Evolutionary conservation across 2,113 vertebrate species (phyloP), one percentile per base, ranked within the genome.

Genomic region (Poeciliopsis prolifica): DNA sequence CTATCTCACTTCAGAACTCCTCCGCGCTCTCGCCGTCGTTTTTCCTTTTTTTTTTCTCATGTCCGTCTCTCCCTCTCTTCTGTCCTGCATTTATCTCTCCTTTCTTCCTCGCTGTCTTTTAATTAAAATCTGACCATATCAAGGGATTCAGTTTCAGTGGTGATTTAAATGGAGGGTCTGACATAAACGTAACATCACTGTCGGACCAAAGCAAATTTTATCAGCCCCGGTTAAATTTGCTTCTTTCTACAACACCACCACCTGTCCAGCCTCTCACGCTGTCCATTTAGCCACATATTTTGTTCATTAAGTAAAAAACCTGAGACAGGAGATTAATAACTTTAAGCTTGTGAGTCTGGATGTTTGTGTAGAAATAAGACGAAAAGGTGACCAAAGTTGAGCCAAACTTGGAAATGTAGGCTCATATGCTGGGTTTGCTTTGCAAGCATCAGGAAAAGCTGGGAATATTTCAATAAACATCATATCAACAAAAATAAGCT

Each of bases 111-210:
- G 10, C 51, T 6, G 65, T 72, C 83, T 91, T 85, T 91, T 75
- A 92, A 93, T 94, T 93, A 93, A 92, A 92, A 87, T 82, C 80
- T 81, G 68, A 84, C 78, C 64, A 70, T 89, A 89, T 90, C 82
- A 80, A 80, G 83, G 81, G 90, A 85, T 87, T 89, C 75, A 61
- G 80, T 87, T 83, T 73, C 80, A 79, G 79, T 65, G 80, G 82
- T 91, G 90, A 89, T 91, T 92, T 91, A 89, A 93, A 85, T 65
- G 63, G 74, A 81, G 85, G 70, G 72, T 77, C 83, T 88, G 90
- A 91, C 89, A 88, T 86, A 80, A 90, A 86, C 71, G 68, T 80
- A 86, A 87, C 88, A 88, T 92, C 79, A 85, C 91, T 89, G 89
- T 91, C 88, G 86, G 86, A 75, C 82, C 67, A 82, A 88, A 86